phyloP scores from a whole-genome alignment of 2,888 invertebrate species.

The Euzetes globulus region DNA sequence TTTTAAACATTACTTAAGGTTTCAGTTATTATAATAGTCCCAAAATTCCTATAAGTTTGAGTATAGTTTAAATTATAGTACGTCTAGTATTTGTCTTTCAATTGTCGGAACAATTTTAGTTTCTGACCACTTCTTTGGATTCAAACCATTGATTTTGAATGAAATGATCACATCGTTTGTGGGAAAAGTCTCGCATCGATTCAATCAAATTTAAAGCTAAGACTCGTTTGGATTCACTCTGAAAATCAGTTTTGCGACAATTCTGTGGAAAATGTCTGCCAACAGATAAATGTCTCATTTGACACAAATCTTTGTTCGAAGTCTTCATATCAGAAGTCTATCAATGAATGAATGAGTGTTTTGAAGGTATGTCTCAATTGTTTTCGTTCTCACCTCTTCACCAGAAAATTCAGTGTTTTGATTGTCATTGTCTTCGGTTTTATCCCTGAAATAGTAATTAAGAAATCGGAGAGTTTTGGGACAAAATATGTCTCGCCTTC shows the following conservation, averaged over 20 bases:
- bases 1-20: no score
- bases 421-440: neutral
- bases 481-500: neutral
- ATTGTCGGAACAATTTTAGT: no score
- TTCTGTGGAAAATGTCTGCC: neutral
- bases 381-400: neutral
- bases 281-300: neutral
- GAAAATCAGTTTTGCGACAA: neutral
- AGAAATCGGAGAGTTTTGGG: neutral
- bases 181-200: neutral
- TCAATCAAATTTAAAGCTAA: neutral
- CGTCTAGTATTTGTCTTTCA: no score
- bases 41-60: no score
- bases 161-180: neutral
- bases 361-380: neutral
- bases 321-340: neutral
- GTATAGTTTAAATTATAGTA: no score
- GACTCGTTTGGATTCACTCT: neutral
- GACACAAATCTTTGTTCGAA: neutral
- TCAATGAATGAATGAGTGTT: neutral
- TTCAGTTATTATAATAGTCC: no score
- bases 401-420: neutral
- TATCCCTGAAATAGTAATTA: neutral
- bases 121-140: no score
- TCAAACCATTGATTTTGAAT: neutral